Evolutionary conservation across 2,797 vertebrate genomes (phyloP).

Genomic region (Schizopygopsis malacanthus): DNA sequence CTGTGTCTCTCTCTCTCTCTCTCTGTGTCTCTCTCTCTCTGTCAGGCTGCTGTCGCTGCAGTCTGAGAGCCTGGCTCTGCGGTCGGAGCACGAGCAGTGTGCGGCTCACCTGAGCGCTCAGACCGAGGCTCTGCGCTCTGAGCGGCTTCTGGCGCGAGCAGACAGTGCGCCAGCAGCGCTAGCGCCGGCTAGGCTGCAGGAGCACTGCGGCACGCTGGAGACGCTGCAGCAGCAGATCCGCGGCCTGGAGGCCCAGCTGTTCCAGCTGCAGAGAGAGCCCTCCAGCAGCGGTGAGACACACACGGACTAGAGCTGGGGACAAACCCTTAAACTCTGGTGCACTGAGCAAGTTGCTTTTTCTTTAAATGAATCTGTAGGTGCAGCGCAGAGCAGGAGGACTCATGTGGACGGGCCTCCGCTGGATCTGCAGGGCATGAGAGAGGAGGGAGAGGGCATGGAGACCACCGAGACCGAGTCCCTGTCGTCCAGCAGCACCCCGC

Average conservation of each 20-base stretch:
- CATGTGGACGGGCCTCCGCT: constrained; percentile 80
- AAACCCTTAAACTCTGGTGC: too few relatives aligned
- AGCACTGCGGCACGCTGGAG: constrained; percentile 90
- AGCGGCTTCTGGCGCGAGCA: constrained; percentile 90
- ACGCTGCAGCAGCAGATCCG: constrained; percentile 89
- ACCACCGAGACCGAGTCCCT: constrained; percentile 87
- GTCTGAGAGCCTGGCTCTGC: constrained; percentile 86
- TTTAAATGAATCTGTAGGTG: constrained; percentile 64
- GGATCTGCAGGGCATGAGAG: constrained; percentile 87
- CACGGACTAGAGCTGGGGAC: too few relatives aligned
- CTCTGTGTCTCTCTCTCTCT: too few relatives aligned
- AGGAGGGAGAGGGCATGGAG: constrained; percentile 98
- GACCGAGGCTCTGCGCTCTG: constrained; percentile 83
- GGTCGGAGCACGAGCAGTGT: constrained; percentile 85
- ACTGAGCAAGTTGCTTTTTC: too few relatives aligned
- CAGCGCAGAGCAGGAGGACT: constrained; percentile 76
- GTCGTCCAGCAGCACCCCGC: constrained; percentile 78
- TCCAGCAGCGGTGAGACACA: constrained; percentile 73
- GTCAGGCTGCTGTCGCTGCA: constrained; percentile 87
- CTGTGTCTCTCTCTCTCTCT: too few relatives aligned
- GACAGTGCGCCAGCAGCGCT: constrained; percentile 84
- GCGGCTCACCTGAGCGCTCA: constrained; percentile 84
- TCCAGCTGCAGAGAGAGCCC: constrained; percentile 86
- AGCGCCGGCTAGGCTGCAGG: too few relatives aligned
- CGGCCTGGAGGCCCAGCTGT: constrained; percentile 89